A percentile compares a stretch with the other conserved stretches of the same genome.
These are phyloP conservation scores for Aphaenogaster ashmeadi DNA, from an alignment of 1,140 invertebrate species.

Conservation along the genomic window DNA sequence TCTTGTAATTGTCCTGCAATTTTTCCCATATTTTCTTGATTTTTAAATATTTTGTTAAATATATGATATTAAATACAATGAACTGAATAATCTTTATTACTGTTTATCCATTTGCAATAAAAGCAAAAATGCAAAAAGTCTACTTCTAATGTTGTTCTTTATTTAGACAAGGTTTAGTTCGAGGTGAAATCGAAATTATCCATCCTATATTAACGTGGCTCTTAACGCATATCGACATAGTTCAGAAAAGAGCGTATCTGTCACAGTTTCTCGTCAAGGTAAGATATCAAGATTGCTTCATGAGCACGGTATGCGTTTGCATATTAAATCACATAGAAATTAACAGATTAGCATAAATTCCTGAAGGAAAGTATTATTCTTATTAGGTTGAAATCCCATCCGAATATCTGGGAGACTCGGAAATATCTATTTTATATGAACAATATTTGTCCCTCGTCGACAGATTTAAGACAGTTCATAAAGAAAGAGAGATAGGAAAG, in stretches of 20 bases:
- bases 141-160: background rate
- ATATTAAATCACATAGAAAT: background rate
- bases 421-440: conserved; percentile 91
- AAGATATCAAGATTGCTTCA: conserved; percentile 36
- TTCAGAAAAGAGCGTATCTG: conserved; percentile 94
- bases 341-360: background rate
- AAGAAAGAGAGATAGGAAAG: conserved; percentile 90
- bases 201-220: conserved; percentile 94
- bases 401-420: conserved; percentile 93
- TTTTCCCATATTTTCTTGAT: too few species aligned
- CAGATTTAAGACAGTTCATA: conserved; percentile 94
- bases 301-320: background rate
- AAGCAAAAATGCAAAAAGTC: background rate
- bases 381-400: conserved; percentile 92
- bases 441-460: conserved; percentile 93
- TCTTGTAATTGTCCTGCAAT: too few species aligned
- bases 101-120: background rate
- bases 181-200: conserved; percentile 92
- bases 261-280: conserved; percentile 91
- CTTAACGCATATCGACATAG: conserved; percentile 90
- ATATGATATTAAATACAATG: background rate
- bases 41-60: too few species aligned
- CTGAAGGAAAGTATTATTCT: conserved; percentile 62
- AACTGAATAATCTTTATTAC: background rate
- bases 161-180: conserved; percentile 91